Base-by-base conservation (phyloP, 1,140 invertebrate genomes). In the Stratiolaelaps scimitus region DNA sequence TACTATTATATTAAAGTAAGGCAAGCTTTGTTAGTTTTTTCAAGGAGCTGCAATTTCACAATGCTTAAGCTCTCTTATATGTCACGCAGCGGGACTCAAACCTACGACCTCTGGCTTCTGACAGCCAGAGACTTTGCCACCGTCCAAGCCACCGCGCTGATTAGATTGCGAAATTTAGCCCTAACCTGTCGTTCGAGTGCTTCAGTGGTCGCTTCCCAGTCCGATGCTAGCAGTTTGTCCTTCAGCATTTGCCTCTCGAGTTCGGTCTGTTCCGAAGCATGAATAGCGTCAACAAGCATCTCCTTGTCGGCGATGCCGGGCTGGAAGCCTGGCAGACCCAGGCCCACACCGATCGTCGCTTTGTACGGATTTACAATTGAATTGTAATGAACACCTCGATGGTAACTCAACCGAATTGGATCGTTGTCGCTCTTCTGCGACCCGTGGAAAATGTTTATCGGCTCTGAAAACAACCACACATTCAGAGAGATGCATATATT, bases 151-250 rank as follows among this genome's bases (percentile, higher is more conserved):
- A n/a, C n/a, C n/a, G n/a, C n/a, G n/a, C n/a, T n/a, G n/a, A n/a
- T n/a, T n/a, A n/a, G n/a, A n/a, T n/a, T n/a, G n/a, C n/a, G n/a
- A n/a, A n/a, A n/a, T n/a, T n/a, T n/a, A n/a, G n/a, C n/a, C n/a
- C 34, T 40, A 40, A 89, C 84, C 78, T 93, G 88, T 76, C 92
- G 88, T 73, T 90, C 86, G 65, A 94, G 87, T 29, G 86, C 86
- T 75, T 93, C 88, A 74, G 90, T 89, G 0, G 91, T 94, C 15
- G 89, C 85, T 75, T 94, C 89, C 87, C 88, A 92, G 75, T 94
- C 90, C 45, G 89, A 91, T 48, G 89, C 89, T 73, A 85, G 82
- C 29, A 94, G 75, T 76, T 93, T 94, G 74, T 94, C 91, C 75
- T 92, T 87, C 64, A 94, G 78, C 90, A 94, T 94, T 2, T 89